A percentile compares a stretch with the other conserved stretches of the same genome.
Evolutionary conservation across 2,888 invertebrate species (phyloP).

Genomic region (Acanthopleura granulata): DNA sequence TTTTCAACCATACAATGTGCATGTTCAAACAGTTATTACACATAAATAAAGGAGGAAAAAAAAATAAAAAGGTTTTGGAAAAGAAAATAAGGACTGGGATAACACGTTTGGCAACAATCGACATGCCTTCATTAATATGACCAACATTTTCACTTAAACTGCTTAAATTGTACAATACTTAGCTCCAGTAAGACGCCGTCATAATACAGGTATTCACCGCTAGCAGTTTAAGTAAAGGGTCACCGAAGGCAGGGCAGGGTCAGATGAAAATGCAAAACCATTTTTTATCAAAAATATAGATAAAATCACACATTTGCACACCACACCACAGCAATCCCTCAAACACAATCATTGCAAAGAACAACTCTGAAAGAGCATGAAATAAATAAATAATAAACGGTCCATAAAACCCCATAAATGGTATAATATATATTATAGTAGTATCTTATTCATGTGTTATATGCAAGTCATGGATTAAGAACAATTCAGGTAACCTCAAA

Average conservation of each 20-base stretch:
- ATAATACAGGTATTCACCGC: background rate
- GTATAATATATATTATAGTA: constrained; percentile 15
- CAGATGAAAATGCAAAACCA: constrained; percentile 16
- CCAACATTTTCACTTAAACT: too few relatives aligned
- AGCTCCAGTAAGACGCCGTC: too few relatives aligned
- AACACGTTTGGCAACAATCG: too few relatives aligned
- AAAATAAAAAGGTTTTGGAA: too few relatives aligned
- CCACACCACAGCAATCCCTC: constrained; percentile 16
- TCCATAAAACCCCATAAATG: constrained; percentile 16
- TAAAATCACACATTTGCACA: constrained; percentile 20
- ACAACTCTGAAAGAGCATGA: constrained; percentile 10
- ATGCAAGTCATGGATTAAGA: constrained; percentile 2
- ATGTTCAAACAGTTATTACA: too few relatives aligned
- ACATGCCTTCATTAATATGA: too few relatives aligned
- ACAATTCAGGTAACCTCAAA: too few relatives aligned
- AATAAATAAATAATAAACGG: constrained; percentile 12
- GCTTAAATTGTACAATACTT: too few relatives aligned
- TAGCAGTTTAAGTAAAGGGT: background rate
- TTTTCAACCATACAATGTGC: too few relatives aligned
- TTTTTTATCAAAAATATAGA: constrained; percentile 20
- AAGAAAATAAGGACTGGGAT: too few relatives aligned
- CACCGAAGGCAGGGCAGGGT: constrained; percentile 1
- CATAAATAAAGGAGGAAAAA: too few relatives aligned
- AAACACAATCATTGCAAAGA: constrained; percentile 12
- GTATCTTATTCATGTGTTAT: constrained; percentile 1